Base-by-base conservation (phyloP, 2,888 invertebrate species). In the Gerris lacustris region DNA sequence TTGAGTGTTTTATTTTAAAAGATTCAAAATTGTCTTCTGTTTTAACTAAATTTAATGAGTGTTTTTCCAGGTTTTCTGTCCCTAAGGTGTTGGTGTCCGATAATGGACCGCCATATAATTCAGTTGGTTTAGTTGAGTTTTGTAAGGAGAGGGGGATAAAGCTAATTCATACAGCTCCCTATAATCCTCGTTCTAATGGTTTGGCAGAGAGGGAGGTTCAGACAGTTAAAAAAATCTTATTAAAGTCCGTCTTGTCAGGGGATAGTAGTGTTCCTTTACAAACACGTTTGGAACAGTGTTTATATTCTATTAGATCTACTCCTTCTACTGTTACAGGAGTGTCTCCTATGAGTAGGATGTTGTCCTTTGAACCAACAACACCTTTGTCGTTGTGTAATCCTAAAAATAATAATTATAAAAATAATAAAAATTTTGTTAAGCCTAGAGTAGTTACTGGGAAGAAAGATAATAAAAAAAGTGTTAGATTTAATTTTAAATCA, bases 81-180 rank as follows among this genome's bases (percentile, higher is more conserved):
- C 55, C 55, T 55, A 55, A 55, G 15, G 15, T 15, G 9, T 11
- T 55, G 9, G 55, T 55, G 11, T 55, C 55, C 55, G 55, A 55
- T 55, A 55, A 55, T 55, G 55, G 55, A 55, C 55, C 55, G 15
- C 55, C 55, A 55, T 55, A 55, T 55, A 55, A 55, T 15, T 55
- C 55, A 11, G 11, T 11, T 11, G 55, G 5, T 55, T 55, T 11
- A 9, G 55, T 11, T 9, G 9, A 9, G 15, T 55, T 11, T 55
- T 55, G 55, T 55, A 55, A 55, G 15, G 15, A 15, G 11, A 55
- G 15, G 15, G 55, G 55, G 9, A 15, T 55, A 9, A 55, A 55
- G 15, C 11, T 55, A 11, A 11, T 55, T 9, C 15, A 11, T 9
- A 55, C 55, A 55, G 55, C 55, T 55, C 55, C 55, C 15, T 55